Conservation (phyloP, 2,888 invertebrate genomes). For the Eulithis prunata region DNA sequence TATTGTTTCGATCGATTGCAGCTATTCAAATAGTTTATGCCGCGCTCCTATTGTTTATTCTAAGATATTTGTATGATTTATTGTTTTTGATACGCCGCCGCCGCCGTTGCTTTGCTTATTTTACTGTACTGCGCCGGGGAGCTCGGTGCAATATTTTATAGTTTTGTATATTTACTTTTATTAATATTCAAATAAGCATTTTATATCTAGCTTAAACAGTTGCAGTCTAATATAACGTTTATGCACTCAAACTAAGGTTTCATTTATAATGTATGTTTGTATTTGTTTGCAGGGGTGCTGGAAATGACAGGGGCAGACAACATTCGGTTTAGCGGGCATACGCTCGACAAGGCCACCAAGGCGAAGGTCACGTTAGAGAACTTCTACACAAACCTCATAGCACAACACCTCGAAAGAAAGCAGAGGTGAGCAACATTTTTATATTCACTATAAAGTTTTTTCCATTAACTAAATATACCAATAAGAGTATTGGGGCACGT, state of each 20-base stretch:
- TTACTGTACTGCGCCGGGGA: slow-evolving; percentile 4
- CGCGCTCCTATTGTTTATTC: slow-evolving; percentile 34
- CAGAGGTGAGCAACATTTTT: slow-evolving; percentile 86
- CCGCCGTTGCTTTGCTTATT: slow-evolving; percentile 6
- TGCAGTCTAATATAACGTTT: no score
- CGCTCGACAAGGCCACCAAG: slow-evolving; percentile 99
- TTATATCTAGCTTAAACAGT: no score
- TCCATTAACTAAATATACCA: no score
- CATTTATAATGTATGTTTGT: neutral
- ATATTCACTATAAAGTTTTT: neutral
- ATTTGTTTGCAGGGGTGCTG: slow-evolving; percentile 86
- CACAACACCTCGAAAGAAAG: slow-evolving; percentile 98
- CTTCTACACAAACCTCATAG: slow-evolving; percentile 99
- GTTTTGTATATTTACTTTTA: neutral
- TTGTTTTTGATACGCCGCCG: slow-evolving; percentile 29
- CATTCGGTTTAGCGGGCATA: slow-evolving; percentile 98
- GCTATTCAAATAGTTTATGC: slow-evolving; percentile 28
- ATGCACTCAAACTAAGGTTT: no score
- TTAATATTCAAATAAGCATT: no score
- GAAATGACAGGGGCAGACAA: slow-evolving; percentile 93
- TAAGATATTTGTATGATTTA: slow-evolving; percentile 32
- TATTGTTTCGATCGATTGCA: slow-evolving; percentile 24
- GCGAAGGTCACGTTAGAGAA: slow-evolving; percentile 99
- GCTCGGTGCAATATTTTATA: slow-evolving; percentile 2
- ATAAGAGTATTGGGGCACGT: no score